These are phyloP conservation scores for Pipistrellus pygmaeus DNA, from an alignment of 2,797 vertebrate genomes.

Conservation along the genomic window DNA sequence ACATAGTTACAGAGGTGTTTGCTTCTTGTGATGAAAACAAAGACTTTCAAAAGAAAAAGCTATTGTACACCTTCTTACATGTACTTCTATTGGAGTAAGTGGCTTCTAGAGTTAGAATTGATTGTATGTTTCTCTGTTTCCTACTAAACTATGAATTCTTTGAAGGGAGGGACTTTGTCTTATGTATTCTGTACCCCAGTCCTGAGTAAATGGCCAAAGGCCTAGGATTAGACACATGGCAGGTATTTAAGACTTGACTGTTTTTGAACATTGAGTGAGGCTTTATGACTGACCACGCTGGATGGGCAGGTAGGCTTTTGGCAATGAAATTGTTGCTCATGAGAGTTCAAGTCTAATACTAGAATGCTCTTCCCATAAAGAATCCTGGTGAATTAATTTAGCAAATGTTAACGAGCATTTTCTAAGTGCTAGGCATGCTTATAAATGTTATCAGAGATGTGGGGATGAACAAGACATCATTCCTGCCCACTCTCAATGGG, in stretches of 20 bases:
- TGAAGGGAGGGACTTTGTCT: neutral
- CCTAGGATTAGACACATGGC: neutral
- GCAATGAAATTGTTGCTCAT: neutral
- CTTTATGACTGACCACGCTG: neutral
- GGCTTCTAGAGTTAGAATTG: conserved; percentile 20
- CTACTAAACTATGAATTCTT: neutral
- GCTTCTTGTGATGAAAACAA: neutral
- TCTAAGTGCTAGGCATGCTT: neutral
- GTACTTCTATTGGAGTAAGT: neutral
- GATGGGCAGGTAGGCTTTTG: neutral
- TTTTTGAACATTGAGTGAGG: neutral
- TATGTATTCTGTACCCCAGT: neutral
- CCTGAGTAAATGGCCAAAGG: neutral
- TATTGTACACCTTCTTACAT: neutral
- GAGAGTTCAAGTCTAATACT: neutral
- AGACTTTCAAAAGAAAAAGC: neutral
- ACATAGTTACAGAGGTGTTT: neutral
- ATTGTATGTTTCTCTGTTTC: conserved; percentile 26
- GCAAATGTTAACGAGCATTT: neutral
- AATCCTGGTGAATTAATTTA: conserved; percentile 29
- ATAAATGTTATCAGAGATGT: neutral
- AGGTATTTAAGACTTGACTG: neutral
- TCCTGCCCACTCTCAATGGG: neutral
- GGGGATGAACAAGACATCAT: neutral
- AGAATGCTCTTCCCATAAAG: neutral